Evolutionary conservation across 2,113 vertebrate genomes (phyloP).

Genomic region (Lipophrys pholis): DNA sequence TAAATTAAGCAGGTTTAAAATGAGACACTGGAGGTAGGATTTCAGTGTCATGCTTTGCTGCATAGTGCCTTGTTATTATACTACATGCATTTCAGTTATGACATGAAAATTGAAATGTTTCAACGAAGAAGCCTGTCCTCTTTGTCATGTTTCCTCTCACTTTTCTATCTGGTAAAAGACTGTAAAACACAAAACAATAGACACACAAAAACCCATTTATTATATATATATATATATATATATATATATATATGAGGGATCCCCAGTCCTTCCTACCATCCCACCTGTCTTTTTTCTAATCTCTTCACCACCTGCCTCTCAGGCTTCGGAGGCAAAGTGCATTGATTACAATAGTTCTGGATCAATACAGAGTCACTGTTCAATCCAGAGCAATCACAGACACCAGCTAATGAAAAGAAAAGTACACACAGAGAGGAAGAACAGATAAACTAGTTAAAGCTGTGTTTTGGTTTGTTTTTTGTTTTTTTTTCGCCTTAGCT

Average conservation of each 20-base stretch:
- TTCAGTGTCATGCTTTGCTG: constrained; percentile 36
- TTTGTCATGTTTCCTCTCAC: not conserved
- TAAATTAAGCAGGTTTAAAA: constrained; percentile 34
- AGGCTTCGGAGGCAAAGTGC: constrained; percentile 87
- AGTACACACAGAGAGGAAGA: constrained; percentile 54
- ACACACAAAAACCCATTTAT: not conserved
- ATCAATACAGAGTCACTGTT: constrained; percentile 94
- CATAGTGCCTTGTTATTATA: constrained; percentile 36
- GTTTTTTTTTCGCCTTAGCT: constrained; percentile 20
- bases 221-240: no score
- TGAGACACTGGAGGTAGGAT: constrained; percentile 19
- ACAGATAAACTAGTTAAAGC: constrained; percentile 25
- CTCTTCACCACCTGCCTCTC: constrained; percentile 79
- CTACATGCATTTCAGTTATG: constrained; percentile 25
- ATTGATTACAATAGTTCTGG: constrained; percentile 90
- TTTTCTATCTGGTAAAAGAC: not conserved
- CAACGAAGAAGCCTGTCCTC: not conserved
- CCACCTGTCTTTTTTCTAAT: constrained; percentile 67
- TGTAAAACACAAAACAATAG: not conserved
- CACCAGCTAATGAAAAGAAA: constrained; percentile 89
- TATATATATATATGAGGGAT: not conserved
- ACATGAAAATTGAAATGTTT: constrained; percentile 16
- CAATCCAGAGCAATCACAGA: constrained; percentile 95
- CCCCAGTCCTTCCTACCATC: constrained; percentile 17
- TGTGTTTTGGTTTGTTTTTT: constrained; percentile 2